Conservation (phyloP, 2,888 invertebrate species). For the Clanis bilineata region DNA sequence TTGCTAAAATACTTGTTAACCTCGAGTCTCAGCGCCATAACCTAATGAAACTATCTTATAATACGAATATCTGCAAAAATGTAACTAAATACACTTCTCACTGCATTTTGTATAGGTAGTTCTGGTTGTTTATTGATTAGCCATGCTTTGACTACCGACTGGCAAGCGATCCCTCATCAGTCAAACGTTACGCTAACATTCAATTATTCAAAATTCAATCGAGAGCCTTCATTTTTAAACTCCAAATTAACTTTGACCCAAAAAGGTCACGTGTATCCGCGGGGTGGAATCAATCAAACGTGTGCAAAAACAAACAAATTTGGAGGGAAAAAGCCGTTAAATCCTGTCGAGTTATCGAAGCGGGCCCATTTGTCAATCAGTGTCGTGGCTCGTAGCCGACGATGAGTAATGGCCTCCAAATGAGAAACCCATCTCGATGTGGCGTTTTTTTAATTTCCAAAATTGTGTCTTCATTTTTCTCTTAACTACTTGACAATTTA, state of each 20-base stretch:
- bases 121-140: background rate
- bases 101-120: too few relatives aligned
- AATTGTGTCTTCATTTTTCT: background rate
- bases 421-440: conserved; percentile 3
- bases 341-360: conserved; percentile 3
- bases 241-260: conserved; percentile 6
- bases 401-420: conserved; percentile 19
- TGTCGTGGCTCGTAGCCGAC: conserved; percentile 25
- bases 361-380: conserved; percentile 33
- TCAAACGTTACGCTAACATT: background rate
- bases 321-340: conserved; percentile 7
- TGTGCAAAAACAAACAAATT: conserved; percentile 15
- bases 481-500: background rate
- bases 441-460: background rate
- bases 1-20: too few relatives aligned
- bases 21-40: too few relatives aligned
- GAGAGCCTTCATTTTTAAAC: background rate
- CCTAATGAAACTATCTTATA: too few relatives aligned
- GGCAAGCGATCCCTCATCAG: background rate
- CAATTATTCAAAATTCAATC: background rate
- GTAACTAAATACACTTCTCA: too few relatives aligned
- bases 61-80: too few relatives aligned
- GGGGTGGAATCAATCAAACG: conserved; percentile 8
- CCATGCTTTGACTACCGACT: background rate
- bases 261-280: background rate